Evolutionary conservation across 2,113 vertebrate species (phyloP).

Genomic region (Gulo gulo): DNA sequence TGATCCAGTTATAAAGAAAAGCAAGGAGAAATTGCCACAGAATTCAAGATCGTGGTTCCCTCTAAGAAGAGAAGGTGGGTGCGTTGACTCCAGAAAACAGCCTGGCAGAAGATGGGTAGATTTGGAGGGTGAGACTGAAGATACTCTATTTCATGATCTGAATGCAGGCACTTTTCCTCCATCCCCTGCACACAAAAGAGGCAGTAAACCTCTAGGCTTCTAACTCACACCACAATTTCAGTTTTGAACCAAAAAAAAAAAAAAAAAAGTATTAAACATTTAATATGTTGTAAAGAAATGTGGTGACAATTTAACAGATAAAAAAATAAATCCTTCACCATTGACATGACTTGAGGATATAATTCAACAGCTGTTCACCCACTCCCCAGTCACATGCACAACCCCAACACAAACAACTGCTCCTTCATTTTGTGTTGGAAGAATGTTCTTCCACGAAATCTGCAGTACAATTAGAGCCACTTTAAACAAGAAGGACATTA

Average conservation of each 20-base stretch:
- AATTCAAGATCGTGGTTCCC: neutral
- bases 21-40: neutral
- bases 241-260: neutral
- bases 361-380: neutral
- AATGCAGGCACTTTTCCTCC: neutral
- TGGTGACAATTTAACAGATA: neutral
- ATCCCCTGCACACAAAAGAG: fast-evolving
- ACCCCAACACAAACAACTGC: neutral
- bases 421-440: neutral
- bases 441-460: neutral
- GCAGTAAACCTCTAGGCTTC: neutral
- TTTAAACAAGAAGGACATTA: neutral
- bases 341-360: neutral
- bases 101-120: fast-evolving
- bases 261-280: neutral
- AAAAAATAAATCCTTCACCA: neutral
- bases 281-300: neutral
- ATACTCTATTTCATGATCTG: neutral
- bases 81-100: neutral
- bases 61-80: neutral
- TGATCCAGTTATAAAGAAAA: neutral
- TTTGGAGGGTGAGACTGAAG: neutral
- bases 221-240: neutral
- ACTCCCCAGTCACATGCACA: neutral
- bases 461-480: neutral